phyloP scores from a whole-genome alignment of 2,113 vertebrate genomes.

The Hippocampus abdominalis region DNA sequence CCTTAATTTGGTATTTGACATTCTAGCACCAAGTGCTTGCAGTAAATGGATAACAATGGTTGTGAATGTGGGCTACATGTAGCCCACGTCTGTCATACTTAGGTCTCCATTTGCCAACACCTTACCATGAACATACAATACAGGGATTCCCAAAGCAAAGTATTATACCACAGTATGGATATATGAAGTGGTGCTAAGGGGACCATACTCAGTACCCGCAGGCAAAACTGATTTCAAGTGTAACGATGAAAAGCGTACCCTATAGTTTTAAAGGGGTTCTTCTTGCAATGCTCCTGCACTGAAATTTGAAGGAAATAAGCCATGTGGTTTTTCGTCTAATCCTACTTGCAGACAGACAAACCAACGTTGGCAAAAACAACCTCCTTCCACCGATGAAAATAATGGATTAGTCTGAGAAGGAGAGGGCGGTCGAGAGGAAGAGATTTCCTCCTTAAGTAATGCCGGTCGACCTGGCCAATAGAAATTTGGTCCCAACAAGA shows the following conservation, averaged over 20 bases:
- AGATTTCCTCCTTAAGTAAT: constrained; percentile 5
- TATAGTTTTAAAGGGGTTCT: neutral
- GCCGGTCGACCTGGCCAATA: neutral
- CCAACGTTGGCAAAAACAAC: constrained; percentile 3
- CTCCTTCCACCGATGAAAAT: constrained; percentile 9
- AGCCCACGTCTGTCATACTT: neutral
- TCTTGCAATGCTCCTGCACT: neutral
- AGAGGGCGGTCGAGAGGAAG: constrained; percentile 1
- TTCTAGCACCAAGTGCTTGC: neutral
- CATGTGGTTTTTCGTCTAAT: neutral
- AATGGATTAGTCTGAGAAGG: constrained; percentile 11
- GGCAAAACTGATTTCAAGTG: no score
- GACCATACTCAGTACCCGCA: neutral
- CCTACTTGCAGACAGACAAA: constrained; percentile 1
- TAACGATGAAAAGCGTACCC: neutral
- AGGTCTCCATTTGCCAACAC: neutral
- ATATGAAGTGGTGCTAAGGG: neutral
- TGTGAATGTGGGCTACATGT: neutral
- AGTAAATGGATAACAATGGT: neutral
- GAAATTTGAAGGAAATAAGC: neutral
- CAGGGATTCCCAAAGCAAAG: neutral
- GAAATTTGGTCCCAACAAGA: neutral
- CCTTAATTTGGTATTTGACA: neutral
- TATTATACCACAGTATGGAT: neutral
- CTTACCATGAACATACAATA: neutral